phyloP scores from a whole-genome alignment of 2,113 vertebrate species.

The Tupaia tana region DNA sequence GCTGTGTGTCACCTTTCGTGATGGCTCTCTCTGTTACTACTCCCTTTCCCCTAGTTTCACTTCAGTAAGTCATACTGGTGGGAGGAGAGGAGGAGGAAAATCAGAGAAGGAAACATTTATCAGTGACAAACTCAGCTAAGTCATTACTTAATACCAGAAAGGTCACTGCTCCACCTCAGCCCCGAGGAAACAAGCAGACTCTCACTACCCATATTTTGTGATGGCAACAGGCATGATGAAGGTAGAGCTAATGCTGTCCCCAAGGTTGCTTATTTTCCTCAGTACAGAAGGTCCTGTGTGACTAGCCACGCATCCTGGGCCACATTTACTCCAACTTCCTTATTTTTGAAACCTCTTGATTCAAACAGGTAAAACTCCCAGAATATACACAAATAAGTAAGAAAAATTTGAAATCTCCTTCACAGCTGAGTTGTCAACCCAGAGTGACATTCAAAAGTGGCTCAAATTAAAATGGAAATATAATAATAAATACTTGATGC shows the following conservation, averaged over 20 bases:
- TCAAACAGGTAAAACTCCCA: background rate
- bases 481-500: constrained; percentile 34
- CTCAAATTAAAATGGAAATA: constrained; percentile 42
- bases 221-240: background rate
- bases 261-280: background rate
- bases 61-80: constrained; percentile 1
- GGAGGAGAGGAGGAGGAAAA: background rate
- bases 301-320: background rate
- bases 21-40: background rate
- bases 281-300: background rate
- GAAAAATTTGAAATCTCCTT: constrained; percentile 34
- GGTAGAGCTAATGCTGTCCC: background rate
- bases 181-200: background rate
- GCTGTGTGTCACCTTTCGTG: background rate
- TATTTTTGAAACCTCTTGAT: background rate
- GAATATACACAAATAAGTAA: background rate
- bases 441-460: background rate
- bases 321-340: background rate
- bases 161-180: background rate
- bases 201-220: constrained; percentile 29
- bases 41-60: constrained; percentile 47
- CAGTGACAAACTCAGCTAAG: background rate
- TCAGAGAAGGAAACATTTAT: constrained; percentile 19
- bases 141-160: background rate
- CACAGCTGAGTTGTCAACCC: background rate